Percentiles rank a stretch among this genome's conserved stretches.
These are phyloP conservation scores for Dasysyrphus albostriatus DNA, from an alignment of 2,888 invertebrate genomes.

Conservation along the genomic window DNA sequence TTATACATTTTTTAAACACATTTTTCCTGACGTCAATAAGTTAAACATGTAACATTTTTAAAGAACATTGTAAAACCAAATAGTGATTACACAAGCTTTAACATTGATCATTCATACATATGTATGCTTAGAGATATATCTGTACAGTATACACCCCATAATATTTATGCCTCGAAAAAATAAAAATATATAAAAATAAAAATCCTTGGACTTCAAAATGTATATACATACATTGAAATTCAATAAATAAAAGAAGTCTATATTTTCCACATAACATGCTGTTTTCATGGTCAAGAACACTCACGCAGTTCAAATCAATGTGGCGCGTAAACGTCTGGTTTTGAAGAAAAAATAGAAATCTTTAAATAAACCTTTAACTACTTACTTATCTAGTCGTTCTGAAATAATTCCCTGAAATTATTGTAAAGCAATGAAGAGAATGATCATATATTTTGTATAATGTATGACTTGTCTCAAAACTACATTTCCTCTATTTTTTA, in stretches of 20 bases:
- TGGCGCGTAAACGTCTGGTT: slow-evolving; percentile 6
- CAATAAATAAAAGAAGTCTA: slow-evolving; percentile 1
- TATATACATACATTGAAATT: slow-evolving; percentile 9
- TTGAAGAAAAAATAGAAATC: not conserved
- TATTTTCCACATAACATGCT: not conserved
- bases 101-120: not conserved
- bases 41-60: not conserved
- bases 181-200: not conserved
- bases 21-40: not conserved
- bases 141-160: not conserved
- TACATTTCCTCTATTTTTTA: not conserved
- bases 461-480: too few species aligned
- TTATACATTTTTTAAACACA: not conserved
- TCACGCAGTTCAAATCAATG: not conserved
- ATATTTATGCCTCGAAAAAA: not conserved
- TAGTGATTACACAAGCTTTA: slow-evolving; percentile 1
- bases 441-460: too few species aligned
- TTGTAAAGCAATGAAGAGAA: not conserved
- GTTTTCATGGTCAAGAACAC: slow-evolving; percentile 24
- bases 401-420: not conserved
- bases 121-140: not conserved
- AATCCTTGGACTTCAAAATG: slow-evolving; percentile 22
- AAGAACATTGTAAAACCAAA: not conserved
- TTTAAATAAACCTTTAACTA: not conserved
- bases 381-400: not conserved